These are phyloP conservation scores for Neomorphus geoffroyi DNA, from an alignment of 2,797 vertebrate species.

Conservation along the genomic window DNA sequence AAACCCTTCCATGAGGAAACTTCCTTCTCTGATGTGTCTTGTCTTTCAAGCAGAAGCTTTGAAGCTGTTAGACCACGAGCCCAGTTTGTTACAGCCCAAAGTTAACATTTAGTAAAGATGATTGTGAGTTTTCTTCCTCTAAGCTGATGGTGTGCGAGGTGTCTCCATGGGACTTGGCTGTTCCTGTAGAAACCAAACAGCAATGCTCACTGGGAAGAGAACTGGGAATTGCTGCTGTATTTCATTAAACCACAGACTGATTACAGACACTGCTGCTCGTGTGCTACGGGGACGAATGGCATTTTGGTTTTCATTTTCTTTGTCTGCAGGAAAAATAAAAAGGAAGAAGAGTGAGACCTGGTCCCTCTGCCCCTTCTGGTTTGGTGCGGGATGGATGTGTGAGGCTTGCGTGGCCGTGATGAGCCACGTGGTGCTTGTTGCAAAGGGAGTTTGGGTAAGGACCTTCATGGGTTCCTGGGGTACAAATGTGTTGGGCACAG, in stretches of 20 bases:
- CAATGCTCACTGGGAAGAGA: slow-evolving; percentile 26
- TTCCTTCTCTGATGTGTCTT: background rate
- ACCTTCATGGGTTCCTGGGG: background rate
- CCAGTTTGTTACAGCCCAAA: slow-evolving; percentile 71
- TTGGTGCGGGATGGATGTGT: accelerated
- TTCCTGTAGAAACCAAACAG: slow-evolving; percentile 9
- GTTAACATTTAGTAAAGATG: slow-evolving; percentile 57
- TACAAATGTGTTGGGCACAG: accelerated
- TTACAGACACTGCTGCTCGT: slow-evolving; percentile 53
- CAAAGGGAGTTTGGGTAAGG: background rate
- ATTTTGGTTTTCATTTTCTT: background rate
- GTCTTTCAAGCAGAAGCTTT: background rate
- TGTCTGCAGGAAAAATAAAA: background rate
- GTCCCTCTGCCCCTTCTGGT: background rate
- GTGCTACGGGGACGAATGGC: slow-evolving; percentile 67
- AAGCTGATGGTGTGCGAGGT: slow-evolving; percentile 67
- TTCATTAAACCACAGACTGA: slow-evolving; percentile 60
- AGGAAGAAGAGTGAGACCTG: background rate
- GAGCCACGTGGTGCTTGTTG: background rate
- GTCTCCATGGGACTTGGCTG: slow-evolving; percentile 63
- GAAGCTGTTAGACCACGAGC: background rate
- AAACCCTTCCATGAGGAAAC: background rate
- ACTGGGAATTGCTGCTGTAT: slow-evolving; percentile 84
- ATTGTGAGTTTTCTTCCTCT: slow-evolving; percentile 45
- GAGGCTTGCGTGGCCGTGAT: background rate